These are phyloP conservation scores for Spermophilus dauricus DNA, from an alignment of 2,113 vertebrate genomes.

Conservation along the genomic window DNA sequence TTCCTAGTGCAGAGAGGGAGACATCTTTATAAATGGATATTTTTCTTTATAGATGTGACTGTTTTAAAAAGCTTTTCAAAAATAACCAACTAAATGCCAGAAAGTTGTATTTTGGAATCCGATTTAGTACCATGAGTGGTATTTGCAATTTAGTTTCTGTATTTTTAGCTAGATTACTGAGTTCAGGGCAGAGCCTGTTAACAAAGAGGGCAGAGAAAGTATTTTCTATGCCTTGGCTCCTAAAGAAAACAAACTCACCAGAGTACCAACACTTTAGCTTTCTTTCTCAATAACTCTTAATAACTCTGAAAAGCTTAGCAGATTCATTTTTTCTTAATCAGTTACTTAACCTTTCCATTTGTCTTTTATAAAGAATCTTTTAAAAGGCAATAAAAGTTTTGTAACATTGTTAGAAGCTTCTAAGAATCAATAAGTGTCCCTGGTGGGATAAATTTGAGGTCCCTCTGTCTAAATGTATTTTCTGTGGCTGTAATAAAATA, in stretches of 20 bases:
- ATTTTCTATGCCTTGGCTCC: background rate
- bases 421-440: background rate
- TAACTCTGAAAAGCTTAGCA: background rate
- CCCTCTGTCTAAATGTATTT: background rate
- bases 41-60: background rate
- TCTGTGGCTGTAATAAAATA: background rate
- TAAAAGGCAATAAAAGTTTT: background rate
- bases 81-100: background rate
- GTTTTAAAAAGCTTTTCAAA: background rate
- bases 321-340: background rate
- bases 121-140: background rate
- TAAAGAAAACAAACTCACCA: background rate
- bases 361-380: background rate
- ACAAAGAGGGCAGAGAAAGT: background rate
- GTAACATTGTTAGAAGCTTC: background rate
- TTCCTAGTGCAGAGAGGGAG: background rate
- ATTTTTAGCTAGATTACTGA: background rate
- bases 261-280: background rate
- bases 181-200: background rate
- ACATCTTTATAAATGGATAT: background rate
- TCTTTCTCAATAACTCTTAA: background rate
- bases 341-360: background rate
- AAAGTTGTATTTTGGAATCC: background rate
- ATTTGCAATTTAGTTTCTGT: background rate
- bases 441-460: background rate